phyloP scores from a whole-genome alignment of 2,797 vertebrate species.

The Selene dorsalis region DNA sequence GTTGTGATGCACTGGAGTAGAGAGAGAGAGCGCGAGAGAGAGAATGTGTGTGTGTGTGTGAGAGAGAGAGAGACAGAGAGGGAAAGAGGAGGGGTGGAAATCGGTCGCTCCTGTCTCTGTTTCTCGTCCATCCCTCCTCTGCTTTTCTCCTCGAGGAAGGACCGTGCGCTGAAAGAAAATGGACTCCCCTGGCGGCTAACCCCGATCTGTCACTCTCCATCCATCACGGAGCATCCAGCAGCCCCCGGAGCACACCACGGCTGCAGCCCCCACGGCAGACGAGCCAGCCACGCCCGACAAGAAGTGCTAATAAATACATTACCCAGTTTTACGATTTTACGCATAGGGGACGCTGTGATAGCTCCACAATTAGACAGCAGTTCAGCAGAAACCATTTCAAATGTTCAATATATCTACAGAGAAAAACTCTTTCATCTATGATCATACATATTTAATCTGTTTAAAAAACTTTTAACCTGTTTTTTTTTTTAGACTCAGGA shows the following conservation, averaged over 20 bases:
- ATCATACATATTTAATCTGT: neutral
- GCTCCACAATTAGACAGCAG: neutral
- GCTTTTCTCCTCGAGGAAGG: slow-evolving; percentile 49
- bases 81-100: slow-evolving; percentile 53
- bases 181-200: slow-evolving; percentile 86
- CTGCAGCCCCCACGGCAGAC: slow-evolving; percentile 65
- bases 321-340: slow-evolving; percentile 55
- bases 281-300: slow-evolving; percentile 76
- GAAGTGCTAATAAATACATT: slow-evolving; percentile 67
- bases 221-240: slow-evolving; percentile 82
- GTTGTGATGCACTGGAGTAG: slow-evolving; percentile 62
- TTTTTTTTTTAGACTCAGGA: no score
- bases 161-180: slow-evolving; percentile 75
- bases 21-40: slow-evolving; percentile 46
- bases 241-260: slow-evolving; percentile 60
- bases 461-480: neutral
- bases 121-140: slow-evolving; percentile 58
- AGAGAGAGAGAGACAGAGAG: slow-evolving; percentile 42
- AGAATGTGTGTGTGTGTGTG: no score
- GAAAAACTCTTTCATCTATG: neutral
- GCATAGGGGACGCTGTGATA: slow-evolving; percentile 63
- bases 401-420: neutral
- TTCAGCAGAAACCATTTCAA: neutral
- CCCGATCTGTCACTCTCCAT: slow-evolving; percentile 90
- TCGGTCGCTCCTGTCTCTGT: slow-evolving; percentile 44